Conservation (phyloP, 2,888 invertebrate species). For the Melanargia galathea region DNA sequence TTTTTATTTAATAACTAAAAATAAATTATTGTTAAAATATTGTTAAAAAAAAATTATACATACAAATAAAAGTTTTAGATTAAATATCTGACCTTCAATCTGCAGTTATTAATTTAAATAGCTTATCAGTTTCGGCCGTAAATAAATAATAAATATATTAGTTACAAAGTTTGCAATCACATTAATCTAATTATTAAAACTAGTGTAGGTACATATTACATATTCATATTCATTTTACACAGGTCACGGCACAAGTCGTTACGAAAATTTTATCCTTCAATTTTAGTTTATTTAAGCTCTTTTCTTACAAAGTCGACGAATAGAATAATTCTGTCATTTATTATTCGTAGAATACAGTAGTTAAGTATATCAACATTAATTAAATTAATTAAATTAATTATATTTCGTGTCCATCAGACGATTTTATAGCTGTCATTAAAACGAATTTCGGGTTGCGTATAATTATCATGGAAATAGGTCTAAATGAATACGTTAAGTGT, state of each 20-base stretch:
- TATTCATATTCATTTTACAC: background rate
- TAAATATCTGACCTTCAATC: too few relatives aligned
- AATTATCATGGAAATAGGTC: background rate
- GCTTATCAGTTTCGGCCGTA: too few relatives aligned
- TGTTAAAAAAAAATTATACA: too few relatives aligned
- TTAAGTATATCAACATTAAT: background rate
- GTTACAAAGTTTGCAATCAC: conserved; percentile 2
- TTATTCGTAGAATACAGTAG: background rate
- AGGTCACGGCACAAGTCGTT: background rate
- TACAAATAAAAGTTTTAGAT: too few relatives aligned
- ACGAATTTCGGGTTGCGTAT: background rate
- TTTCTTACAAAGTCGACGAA: background rate
- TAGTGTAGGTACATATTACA: background rate
- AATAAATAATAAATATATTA: conserved; percentile 23
- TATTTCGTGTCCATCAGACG: background rate
- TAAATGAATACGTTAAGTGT: background rate
- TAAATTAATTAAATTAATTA: background rate
- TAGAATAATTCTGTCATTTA: background rate
- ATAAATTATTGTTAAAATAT: too few relatives aligned
- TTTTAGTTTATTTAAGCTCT: conserved; percentile 10
- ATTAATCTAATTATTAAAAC: conserved; percentile 7
- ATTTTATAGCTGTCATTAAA: background rate
- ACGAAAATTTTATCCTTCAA: conserved; percentile 5
- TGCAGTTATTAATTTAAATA: too few relatives aligned
- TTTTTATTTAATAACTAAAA: too few relatives aligned